Conservation (phyloP, 2,888 invertebrate species). For the Oeneis ivallda region DNA sequence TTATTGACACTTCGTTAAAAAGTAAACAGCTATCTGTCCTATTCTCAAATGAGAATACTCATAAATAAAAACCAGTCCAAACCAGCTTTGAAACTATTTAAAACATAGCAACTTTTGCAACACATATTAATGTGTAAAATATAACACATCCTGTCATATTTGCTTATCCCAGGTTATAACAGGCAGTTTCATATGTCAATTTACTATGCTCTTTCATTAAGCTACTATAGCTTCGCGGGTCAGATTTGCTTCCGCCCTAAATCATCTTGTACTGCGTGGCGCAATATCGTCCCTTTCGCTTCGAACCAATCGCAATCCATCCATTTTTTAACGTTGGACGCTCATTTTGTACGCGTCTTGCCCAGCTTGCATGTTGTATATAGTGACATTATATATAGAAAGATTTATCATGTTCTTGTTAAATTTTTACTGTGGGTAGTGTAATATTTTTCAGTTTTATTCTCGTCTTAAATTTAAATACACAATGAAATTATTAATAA, state of each 20-base stretch:
- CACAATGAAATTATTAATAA: conserved; percentile 29
- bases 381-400: conserved; percentile 58
- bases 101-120: too few relatives aligned
- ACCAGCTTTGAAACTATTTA: too few relatives aligned
- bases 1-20: too few relatives aligned
- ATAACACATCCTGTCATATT: too few relatives aligned
- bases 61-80: too few relatives aligned
- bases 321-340: conserved; percentile 71
- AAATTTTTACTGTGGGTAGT: conserved; percentile 74
- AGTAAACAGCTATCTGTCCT: too few relatives aligned
- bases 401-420: conserved; percentile 72
- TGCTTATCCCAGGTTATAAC: too few relatives aligned
- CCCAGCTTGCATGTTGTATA: conserved; percentile 77
- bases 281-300: conserved; percentile 68
- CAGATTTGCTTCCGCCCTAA: background rate
- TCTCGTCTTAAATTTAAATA: conserved; percentile 39
- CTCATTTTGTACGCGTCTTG: conserved; percentile 72
- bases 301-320: conserved; percentile 70
- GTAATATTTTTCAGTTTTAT: conserved; percentile 59
- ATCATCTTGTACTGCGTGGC: conserved; percentile 48
- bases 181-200: too few relatives aligned
- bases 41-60: too few relatives aligned
- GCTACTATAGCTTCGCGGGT: too few relatives aligned
- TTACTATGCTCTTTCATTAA: too few relatives aligned
- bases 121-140: too few relatives aligned